A percentile compares a stretch with the other conserved stretches of the same genome.
Evolutionary conservation across 1,140 invertebrate species (phyloP).

Genomic region (silkworm (Bombyx mori)): DNA sequence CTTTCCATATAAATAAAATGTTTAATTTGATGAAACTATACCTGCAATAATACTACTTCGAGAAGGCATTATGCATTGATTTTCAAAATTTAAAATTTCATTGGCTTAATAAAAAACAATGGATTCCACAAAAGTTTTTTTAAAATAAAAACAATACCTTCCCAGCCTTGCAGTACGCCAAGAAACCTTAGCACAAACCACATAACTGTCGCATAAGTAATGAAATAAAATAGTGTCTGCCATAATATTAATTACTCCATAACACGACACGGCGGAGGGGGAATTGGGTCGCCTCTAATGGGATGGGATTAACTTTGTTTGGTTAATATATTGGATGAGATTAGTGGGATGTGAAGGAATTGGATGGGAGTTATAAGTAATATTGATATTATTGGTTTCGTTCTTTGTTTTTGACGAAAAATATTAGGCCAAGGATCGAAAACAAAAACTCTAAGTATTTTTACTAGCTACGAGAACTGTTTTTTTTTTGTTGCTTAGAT

Average conservation of each 20-base stretch:
- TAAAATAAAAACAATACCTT: constrained; percentile 9
- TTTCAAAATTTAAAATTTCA: background rate
- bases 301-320: constrained; percentile 20
- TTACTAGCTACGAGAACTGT: too few relatives aligned
- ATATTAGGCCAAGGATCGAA: too few relatives aligned
- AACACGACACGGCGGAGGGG: constrained; percentile 33
- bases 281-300: constrained; percentile 22
- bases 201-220: constrained; percentile 43
- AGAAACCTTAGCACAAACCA: constrained; percentile 43
- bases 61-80: too few relatives aligned
- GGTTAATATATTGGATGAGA: constrained; percentile 6
- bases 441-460: too few relatives aligned
- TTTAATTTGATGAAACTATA: too few relatives aligned
- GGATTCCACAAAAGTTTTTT: background rate
- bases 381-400: background rate
- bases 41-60: too few relatives aligned
- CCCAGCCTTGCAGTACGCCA: constrained; percentile 12
- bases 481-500: too few relatives aligned
- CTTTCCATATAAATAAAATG: too few relatives aligned
- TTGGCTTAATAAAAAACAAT: background rate
- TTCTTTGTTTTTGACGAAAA: too few relatives aligned
- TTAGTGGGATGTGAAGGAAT: constrained; percentile 1
- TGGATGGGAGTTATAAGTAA: constrained; percentile 1
- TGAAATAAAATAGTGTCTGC: constrained; percentile 59
- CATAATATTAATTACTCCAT: constrained; percentile 54